These are phyloP conservation scores for Prietella phreatophila DNA, from an alignment of 2,113 vertebrate genomes.

Conservation along the genomic window DNA sequence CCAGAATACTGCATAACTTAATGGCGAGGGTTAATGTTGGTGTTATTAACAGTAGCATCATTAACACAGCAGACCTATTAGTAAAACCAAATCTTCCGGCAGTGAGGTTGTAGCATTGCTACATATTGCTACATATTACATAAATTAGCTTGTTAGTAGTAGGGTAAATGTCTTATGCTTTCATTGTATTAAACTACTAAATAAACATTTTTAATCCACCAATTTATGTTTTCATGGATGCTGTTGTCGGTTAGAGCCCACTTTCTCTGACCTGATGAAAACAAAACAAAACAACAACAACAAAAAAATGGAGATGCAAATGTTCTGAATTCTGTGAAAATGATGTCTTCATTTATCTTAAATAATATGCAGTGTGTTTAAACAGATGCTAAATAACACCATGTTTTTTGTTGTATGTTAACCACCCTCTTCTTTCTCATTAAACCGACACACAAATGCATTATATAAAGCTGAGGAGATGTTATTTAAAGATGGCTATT, in stretches of 20 bases:
- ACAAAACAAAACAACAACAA: background rate
- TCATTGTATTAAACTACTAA: background rate
- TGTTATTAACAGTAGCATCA: conserved; percentile 9
- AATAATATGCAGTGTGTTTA: background rate
- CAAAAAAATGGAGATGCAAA: background rate
- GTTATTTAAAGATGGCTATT: conserved; percentile 3
- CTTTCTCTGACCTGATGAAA: background rate
- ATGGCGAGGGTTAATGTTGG: background rate
- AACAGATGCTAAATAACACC: background rate
- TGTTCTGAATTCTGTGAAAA: background rate
- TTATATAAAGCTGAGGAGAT: background rate
- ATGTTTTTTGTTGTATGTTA: background rate
- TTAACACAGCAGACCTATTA: background rate
- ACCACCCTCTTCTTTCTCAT: background rate
- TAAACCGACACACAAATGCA: background rate
- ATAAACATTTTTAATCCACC: background rate
- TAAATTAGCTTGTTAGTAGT: background rate
- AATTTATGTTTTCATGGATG: background rate
- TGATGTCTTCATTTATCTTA: background rate
- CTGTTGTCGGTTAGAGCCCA: background rate
- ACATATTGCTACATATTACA: background rate
- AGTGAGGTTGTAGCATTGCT: background rate
- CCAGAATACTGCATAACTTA: background rate
- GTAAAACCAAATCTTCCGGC: background rate
- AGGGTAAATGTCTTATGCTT: background rate